A percentile compares a stretch with the other conserved stretches of the same genome.
Conservation (phyloP, 2,888 invertebrate species). For the Dexiosoma caninum region DNA sequence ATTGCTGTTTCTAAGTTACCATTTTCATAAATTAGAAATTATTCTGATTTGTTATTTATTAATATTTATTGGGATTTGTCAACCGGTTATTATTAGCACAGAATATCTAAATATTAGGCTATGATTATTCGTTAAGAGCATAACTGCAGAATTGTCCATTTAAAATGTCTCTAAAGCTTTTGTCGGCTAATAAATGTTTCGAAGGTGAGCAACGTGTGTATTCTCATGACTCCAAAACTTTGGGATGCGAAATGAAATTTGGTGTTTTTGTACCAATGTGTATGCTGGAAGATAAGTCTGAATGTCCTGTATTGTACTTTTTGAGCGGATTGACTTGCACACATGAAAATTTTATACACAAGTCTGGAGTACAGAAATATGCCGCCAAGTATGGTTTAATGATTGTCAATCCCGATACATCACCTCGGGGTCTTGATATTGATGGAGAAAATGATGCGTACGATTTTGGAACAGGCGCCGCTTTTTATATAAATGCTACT, state of each 20-base stretch:
- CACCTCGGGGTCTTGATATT: slow-evolving; percentile 92
- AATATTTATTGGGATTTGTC: background rate
- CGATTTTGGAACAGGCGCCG: slow-evolving; percentile 97
- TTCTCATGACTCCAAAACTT: slow-evolving; percentile 78
- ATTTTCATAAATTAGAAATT: too few species aligned
- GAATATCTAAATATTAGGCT: too few species aligned
- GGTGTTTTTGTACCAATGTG: slow-evolving; percentile 91
- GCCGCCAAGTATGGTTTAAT: slow-evolving; percentile 92
- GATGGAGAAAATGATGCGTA: slow-evolving; percentile 94
- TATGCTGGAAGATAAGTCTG: slow-evolving; percentile 78
- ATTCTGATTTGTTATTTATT: too few species aligned
- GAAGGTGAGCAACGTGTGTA: slow-evolving; percentile 75
- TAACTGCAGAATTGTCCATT: too few species aligned
- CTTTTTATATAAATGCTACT: slow-evolving; percentile 96
- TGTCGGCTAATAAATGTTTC: slow-evolving; percentile 70
- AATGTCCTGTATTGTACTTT: slow-evolving; percentile 91
- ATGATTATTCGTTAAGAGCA: too few species aligned
- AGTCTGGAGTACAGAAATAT: slow-evolving; percentile 94
- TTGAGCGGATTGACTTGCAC: slow-evolving; percentile 95
- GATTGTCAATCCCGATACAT: slow-evolving; percentile 96
- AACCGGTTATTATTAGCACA: background rate
- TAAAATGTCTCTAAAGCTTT: slow-evolving; percentile 69
- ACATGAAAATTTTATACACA: slow-evolving; percentile 96
- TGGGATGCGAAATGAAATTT: slow-evolving; percentile 95
- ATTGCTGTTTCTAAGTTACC: too few species aligned